Evolutionary conservation across 2,797 vertebrate species (phyloP).

Genomic region (Epinephelus malabaricus): DNA sequence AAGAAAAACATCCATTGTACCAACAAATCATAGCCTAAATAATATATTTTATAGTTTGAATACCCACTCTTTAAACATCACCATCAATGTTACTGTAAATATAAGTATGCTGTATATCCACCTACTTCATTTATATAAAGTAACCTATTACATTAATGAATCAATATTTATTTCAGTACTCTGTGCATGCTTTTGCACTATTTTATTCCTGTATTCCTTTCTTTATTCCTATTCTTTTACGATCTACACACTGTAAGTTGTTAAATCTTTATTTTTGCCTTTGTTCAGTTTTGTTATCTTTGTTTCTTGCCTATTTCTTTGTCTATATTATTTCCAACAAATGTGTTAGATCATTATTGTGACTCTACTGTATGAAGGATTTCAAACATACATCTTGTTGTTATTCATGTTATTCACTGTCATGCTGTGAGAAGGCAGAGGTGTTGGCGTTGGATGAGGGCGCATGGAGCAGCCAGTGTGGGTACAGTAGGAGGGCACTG

Average conservation of each 20-base stretch:
- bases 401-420: constrained; percentile 17
- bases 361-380: too few relatives aligned
- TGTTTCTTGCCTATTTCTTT: background rate
- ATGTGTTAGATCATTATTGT: background rate
- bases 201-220: background rate
- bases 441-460: constrained; percentile 70
- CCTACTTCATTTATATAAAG: background rate
- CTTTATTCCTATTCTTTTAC: too few relatives aligned
- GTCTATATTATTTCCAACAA: background rate
- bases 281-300: background rate
- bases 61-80: background rate
- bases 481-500: constrained; percentile 56
- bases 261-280: background rate
- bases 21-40: background rate
- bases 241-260: background rate
- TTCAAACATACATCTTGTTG: too few relatives aligned
- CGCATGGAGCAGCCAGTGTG: constrained; percentile 65
- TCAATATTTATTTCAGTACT: background rate
- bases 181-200: too few relatives aligned
- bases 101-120: background rate
- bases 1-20: background rate
- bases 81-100: background rate
- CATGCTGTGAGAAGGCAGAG: constrained; percentile 49
- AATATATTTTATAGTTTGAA: background rate
- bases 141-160: background rate